Conservation (phyloP, 1,140 invertebrate genomes). For the Brachionus plicatilis region DNA sequence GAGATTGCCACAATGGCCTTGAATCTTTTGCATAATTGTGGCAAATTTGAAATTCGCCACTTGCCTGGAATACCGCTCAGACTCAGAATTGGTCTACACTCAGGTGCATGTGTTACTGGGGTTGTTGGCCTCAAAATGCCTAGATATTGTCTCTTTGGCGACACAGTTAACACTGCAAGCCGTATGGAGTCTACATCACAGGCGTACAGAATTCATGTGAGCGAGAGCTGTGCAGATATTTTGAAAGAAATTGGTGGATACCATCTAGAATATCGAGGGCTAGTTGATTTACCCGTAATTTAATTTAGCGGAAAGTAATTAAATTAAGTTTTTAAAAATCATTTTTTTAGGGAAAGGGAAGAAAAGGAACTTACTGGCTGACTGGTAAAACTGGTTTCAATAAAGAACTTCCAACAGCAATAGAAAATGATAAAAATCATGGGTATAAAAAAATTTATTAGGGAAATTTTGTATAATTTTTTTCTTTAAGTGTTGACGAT, state of each 20-base stretch:
- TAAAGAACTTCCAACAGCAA: conserved; percentile 70
- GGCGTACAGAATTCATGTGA: conserved; percentile 54
- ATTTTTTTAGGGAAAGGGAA: conserved; percentile 66
- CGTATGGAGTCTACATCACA: conserved; percentile 69
- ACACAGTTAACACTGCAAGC: conserved; percentile 86
- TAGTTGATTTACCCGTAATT: conserved; percentile 63
- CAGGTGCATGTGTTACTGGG: conserved; percentile 8
- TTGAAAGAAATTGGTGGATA: conserved; percentile 72
- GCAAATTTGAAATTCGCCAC: conserved; percentile 75
- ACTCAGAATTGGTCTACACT: conserved; percentile 63
- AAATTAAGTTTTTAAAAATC: too few relatives aligned
- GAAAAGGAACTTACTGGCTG: conserved; percentile 82
- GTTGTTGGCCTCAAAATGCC: conserved; percentile 49
- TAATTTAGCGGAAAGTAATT: too few relatives aligned
- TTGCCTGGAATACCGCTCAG: conserved; percentile 70
- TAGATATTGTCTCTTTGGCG: conserved; percentile 71
- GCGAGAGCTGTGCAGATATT: conserved; percentile 63
- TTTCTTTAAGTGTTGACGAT: background rate
- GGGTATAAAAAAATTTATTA: background rate
- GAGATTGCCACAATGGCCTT: conserved; percentile 83
- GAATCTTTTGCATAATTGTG: conserved; percentile 78
- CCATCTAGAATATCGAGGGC: conserved; percentile 69
- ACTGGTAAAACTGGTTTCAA: conserved; percentile 79
- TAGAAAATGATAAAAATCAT: conserved; percentile 40
- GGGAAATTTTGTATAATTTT: background rate